phyloP scores from a whole-genome alignment of 2,888 invertebrate species.

The Furcula furcula region DNA sequence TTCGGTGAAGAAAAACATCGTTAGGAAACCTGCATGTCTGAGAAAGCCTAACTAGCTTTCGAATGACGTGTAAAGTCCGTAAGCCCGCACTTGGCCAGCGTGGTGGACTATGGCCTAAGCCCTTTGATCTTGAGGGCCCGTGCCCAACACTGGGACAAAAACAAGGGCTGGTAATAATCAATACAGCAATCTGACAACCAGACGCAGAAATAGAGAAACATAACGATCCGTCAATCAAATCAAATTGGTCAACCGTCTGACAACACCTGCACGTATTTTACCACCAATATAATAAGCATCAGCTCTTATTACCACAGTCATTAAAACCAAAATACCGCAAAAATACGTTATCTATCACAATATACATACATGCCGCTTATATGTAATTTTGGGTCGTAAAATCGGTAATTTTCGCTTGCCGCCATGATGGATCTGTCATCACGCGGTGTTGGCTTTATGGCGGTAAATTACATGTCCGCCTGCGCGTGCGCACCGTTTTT shows the following conservation, averaged over 20 bases:
- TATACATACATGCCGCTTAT: slow-evolving; percentile 11
- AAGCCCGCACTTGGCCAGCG: no score
- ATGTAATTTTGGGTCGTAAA: slow-evolving; percentile 55
- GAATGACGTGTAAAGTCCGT: no score
- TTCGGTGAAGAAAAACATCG: no score
- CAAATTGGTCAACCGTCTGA: slow-evolving; percentile 38
- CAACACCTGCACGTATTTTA: slow-evolving; percentile 9
- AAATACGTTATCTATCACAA: no score
- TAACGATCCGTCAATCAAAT: slow-evolving; percentile 34
- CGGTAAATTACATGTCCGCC: slow-evolving; percentile 47
- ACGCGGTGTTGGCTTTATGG: slow-evolving; percentile 47
- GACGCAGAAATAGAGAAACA: slow-evolving; percentile 35
- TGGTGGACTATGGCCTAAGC: no score
- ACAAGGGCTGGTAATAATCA: slow-evolving; percentile 9
- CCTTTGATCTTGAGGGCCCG: no score
- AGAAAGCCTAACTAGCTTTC: no score
- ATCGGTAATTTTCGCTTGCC: slow-evolving; percentile 44
- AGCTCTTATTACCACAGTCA: no score
- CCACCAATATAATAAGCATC: no score
- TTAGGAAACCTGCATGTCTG: no score
- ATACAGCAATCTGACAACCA: slow-evolving; percentile 31
- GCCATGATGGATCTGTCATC: slow-evolving; percentile 56
- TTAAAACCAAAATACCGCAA: no score
- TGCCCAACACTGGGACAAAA: slow-evolving; percentile 22
- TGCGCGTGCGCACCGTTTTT: slow-evolving; percentile 38